Evolutionary conservation across 2,113 vertebrate genomes (phyloP), one percentile per base, ranked within the genome.

Genomic region (Paraplagusia blochii): DNA sequence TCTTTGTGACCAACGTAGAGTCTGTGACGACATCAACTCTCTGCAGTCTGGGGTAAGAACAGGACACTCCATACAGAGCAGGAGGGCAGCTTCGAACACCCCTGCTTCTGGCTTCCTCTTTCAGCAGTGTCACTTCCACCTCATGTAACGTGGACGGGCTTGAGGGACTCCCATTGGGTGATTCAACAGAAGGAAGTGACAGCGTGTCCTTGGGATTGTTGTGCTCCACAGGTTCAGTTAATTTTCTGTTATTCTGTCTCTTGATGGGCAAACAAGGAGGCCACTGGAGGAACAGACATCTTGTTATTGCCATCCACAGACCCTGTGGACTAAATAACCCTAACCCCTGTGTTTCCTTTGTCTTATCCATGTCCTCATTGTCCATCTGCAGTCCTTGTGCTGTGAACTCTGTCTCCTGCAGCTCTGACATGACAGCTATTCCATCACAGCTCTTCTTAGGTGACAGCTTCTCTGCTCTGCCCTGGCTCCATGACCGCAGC

Each of bases 221-320:
- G 2, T 59, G 46, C 39, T 75, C 72, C 15, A 55, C 53, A 57
- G 68, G 80, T 55, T 61, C 79, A n/a, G 58, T 53, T 55, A 74
- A 53, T 42, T 77, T 81, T 45, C 48, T 58, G 59, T 44, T 63
- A 15, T 44, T 68, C 44, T 71, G 80, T 61, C 79, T 63, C 66
- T 44, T 80, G 59, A 83, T 50, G 34, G 84, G 77, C 39, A 84
- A 55, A 66, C 82, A 81, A 12, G 73, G 70, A 36, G 79, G 77
- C 87, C 84, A 87, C 15, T 66, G 72, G 22, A 89, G 55, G 29
- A 83, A 63, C 13, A 89, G 80, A 55, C 85, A 89, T 44, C 75
- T 72, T 0, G 74, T 79, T 75, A 89, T 47, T 5, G 84, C 61
- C 18, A 79, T 53, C 85, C 83, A 88, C 13, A 88, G 45, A 3